Percentiles rank a stretch among this genome's conserved stretches.
Conservation (phyloP, 1,140 invertebrate species). For the Aporrectodea caliginosa region DNA sequence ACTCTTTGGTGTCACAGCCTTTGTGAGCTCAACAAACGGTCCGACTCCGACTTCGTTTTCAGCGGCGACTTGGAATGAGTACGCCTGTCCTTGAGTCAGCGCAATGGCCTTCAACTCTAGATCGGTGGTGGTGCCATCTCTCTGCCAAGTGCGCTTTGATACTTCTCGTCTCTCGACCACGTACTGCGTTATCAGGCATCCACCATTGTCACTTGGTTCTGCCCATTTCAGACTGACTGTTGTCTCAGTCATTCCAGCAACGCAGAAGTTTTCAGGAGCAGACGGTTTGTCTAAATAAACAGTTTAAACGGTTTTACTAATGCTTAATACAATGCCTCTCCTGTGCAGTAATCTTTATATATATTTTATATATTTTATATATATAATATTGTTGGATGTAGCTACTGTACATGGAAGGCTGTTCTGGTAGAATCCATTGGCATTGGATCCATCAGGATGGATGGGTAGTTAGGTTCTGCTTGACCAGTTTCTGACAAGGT, state of each 20-base stretch:
- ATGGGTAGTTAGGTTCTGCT: too few species aligned
- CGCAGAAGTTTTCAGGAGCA: slow-evolving; percentile 27
- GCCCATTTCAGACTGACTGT: slow-evolving; percentile 14
- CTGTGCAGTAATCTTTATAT: too few species aligned
- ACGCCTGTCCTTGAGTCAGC: slow-evolving; percentile 82
- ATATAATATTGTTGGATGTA: too few species aligned
- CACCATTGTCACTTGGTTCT: slow-evolving; percentile 73
- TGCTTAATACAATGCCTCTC: too few species aligned
- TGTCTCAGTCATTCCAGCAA: slow-evolving; percentile 25
- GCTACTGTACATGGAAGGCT: too few species aligned
- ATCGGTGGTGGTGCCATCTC: not conserved
- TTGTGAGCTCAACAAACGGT: slow-evolving; percentile 73
- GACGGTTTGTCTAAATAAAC: slow-evolving; percentile 27
- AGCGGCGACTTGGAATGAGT: slow-evolving; percentile 90
- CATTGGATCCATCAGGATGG: too few species aligned
- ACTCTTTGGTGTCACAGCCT: slow-evolving; percentile 83
- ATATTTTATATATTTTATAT: too few species aligned
- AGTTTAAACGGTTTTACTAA: too few species aligned
- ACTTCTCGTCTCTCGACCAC: slow-evolving; percentile 91
- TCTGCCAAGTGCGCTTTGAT: slow-evolving; percentile 76
- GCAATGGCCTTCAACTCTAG: slow-evolving; percentile 66
- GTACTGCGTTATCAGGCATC: slow-evolving; percentile 91
- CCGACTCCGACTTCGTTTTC: slow-evolving; percentile 95
- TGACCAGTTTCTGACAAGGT: too few species aligned
- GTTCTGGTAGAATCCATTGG: too few species aligned